phyloP scores from a whole-genome alignment of 2,888 invertebrate species.

The Horisme vitalbata region DNA sequence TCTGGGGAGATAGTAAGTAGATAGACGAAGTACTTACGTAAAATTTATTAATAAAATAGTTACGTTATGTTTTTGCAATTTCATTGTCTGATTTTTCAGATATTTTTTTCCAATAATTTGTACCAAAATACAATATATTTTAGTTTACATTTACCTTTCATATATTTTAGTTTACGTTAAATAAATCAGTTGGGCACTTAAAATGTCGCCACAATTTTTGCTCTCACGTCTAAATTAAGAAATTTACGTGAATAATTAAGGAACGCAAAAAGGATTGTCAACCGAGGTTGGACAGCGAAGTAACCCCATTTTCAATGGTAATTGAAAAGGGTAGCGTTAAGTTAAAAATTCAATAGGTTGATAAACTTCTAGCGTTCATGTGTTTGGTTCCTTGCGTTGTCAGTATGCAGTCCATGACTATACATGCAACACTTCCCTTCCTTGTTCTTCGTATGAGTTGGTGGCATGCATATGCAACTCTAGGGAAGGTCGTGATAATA shows the following conservation, averaged over 20 bases:
- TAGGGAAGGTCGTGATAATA: no score
- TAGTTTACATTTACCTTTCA: no score
- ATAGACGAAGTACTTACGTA: no score
- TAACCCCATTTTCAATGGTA: constrained; percentile 76
- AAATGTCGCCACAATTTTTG: constrained; percentile 52
- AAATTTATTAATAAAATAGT: no score
- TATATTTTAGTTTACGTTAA: constrained; percentile 10
- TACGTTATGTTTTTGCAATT: no score
- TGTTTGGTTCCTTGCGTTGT: constrained; percentile 38
- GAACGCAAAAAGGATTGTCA: constrained; percentile 80
- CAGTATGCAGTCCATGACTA: neutral
- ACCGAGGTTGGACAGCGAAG: constrained; percentile 72
- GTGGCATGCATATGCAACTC: no score
- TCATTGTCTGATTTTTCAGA: no score
- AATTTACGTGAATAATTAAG: constrained; percentile 78
- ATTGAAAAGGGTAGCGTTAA: constrained; percentile 77
- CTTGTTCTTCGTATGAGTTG: no score
- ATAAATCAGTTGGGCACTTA: constrained; percentile 35
- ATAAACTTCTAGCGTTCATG: constrained; percentile 59
- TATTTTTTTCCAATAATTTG: no score
- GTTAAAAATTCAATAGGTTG: constrained; percentile 76
- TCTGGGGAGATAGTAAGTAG: no score
- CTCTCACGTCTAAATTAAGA: constrained; percentile 75
- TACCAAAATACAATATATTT: no score
- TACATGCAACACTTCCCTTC: neutral